These are phyloP conservation scores for Drosophila maculinotata DNA, from an alignment of 2,888 invertebrate species.

Conservation along the genomic window DNA sequence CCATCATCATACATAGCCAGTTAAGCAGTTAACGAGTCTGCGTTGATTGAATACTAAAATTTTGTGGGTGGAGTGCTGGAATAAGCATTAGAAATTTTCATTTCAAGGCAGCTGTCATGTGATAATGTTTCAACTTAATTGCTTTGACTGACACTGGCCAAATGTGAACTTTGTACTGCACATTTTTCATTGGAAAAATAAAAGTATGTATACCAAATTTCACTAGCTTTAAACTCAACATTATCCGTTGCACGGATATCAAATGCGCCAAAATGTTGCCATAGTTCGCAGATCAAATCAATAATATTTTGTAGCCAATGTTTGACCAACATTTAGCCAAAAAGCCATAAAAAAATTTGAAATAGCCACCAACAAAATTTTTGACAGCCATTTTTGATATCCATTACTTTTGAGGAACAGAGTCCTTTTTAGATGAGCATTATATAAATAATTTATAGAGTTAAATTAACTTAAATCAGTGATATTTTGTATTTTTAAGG, in stretches of 20 bases:
- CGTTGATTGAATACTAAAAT: slow-evolving; percentile 43
- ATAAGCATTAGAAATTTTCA: slow-evolving; percentile 6
- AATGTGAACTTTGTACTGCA: too few species aligned
- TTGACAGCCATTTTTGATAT: slow-evolving; percentile 8
- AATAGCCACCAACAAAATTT: slow-evolving; percentile 3
- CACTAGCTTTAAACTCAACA: not conserved
- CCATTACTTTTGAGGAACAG: not conserved
- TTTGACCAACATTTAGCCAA: slow-evolving; percentile 14
- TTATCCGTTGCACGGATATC: not conserved
- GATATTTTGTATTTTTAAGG: too few species aligned
- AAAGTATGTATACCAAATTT: not conserved
- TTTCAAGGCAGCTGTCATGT: slow-evolving; percentile 13
- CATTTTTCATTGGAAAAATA: not conserved
- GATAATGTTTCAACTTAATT: slow-evolving; percentile 34
- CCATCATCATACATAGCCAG: slow-evolving; percentile 19
- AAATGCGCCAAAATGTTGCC: not conserved
- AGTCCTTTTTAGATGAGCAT: too few species aligned
- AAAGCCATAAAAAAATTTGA: slow-evolving; percentile 18
- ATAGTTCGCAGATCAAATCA: slow-evolving; percentile 10
- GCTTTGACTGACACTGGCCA: not conserved
- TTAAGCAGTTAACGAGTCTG: slow-evolving; percentile 40
- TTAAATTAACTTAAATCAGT: too few species aligned
- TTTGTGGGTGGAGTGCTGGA: not conserved
- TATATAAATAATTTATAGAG: too few species aligned
- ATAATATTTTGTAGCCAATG: slow-evolving; percentile 9